phyloP scores from a whole-genome alignment of 1,140 invertebrate genomes.

The Proctacanthus coquilletti region DNA sequence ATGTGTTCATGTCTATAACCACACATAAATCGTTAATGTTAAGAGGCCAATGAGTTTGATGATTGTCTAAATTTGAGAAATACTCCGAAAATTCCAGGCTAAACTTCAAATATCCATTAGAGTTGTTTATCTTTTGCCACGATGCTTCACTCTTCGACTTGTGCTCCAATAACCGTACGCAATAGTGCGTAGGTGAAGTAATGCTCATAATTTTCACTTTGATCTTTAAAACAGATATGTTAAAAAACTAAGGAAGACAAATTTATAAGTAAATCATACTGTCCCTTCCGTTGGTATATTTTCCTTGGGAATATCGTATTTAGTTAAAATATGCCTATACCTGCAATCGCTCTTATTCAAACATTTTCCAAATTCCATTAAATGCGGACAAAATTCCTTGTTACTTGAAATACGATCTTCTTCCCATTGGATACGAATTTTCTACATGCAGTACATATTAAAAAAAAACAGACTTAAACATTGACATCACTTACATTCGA shows the following conservation, averaged over 20 bases:
- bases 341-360: neutral
- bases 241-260: neutral
- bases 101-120: neutral
- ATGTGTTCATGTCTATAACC: neutral
- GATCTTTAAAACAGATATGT: neutral
- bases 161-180: neutral
- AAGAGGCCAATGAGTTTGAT: neutral
- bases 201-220: neutral
- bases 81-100: neutral
- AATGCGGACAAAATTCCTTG: neutral
- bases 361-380: conserved; percentile 1
- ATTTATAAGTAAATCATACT: neutral
- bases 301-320: neutral
- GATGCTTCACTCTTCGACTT: neutral
- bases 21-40: neutral
- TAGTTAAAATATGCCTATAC: neutral
- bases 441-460: neutral
- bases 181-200: neutral
- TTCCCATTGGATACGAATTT: neutral
- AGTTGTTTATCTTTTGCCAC: neutral
- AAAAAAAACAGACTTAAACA: neutral
- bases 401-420: neutral
- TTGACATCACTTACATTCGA: neutral
- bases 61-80: neutral
- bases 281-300: neutral